These are phyloP conservation scores for Tetrax tetrax DNA, from an alignment of 2,113 vertebrate genomes.

Conservation along the genomic window DNA sequence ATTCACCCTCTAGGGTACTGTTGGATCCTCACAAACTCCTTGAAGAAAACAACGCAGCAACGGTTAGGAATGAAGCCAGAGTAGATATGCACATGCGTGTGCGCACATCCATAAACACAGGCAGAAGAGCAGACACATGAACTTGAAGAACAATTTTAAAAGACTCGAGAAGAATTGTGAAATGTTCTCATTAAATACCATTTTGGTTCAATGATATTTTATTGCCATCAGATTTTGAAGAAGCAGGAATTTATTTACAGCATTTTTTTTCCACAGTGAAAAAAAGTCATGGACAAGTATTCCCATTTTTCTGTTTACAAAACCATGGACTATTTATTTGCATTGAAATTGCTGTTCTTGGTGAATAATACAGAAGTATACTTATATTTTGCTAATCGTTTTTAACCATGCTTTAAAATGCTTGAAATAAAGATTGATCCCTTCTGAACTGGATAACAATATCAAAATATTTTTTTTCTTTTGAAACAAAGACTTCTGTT, in stretches of 20 bases:
- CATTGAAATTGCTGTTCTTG: neutral
- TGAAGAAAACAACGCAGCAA: neutral
- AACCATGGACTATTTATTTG: neutral
- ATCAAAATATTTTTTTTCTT: neutral
- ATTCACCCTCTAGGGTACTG: neutral
- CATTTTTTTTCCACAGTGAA: neutral
- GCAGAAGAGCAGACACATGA: neutral
- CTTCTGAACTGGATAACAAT: neutral
- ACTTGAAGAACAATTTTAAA: neutral
- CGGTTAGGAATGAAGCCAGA: neutral
- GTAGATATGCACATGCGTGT: too few relatives aligned
- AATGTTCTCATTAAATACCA: neutral
- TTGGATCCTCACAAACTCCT: fast-evolving
- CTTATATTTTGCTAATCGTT: neutral
- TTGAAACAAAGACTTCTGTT: neutral
- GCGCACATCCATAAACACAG: neutral
- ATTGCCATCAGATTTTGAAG: neutral
- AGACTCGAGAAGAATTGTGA: neutral
- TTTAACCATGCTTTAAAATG: neutral
- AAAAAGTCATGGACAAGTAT: neutral
- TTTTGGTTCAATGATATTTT: neutral
- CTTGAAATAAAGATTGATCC: neutral
- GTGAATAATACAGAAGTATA: neutral
- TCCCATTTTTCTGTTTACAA: neutral
- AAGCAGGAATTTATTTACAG: neutral